Evolutionary conservation across 2,797 vertebrate species (phyloP), one percentile per base, ranked within the genome.

Genomic region (Micromesistius poutassou): DNA sequence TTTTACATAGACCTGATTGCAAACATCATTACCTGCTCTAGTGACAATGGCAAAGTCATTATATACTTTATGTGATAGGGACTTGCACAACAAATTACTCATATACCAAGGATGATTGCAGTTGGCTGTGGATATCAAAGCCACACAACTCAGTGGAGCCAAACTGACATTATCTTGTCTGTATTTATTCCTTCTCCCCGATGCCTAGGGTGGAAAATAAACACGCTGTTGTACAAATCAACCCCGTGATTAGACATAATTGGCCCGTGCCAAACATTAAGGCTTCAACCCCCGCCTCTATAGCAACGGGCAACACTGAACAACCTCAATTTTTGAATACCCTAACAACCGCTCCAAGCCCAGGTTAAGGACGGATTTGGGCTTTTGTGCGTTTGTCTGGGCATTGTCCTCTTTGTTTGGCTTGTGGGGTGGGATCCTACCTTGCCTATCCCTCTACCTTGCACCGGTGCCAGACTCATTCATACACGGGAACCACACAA

Each of bases 361-460:
- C 76, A 81, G 70, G 79, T 81, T 68, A 68, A 77, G 72, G 46
- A 68, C 76, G 22, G 73, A 9, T 62, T 62, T 13, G 55, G 55
- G 6, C 5, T 62, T 62, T 62, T 8, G 22, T 25, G 22, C 55
- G n/a, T 62, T n/a, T 62, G 55, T 75, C 73, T 72, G 19, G 70
- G 68, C 33, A 75, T 81, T 81, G 33, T 72, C 68, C 30, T 75
- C 73, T 78, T 78, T 81, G 80, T 81, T 46, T 75, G 22, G 76
- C 75, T 46, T 75, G 22, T 3, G 28, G 72, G 42, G 1, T 19
- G 66, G n/a, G 30, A 6, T 31, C 30, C 66, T 30, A 72, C 76
- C 66, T 72, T 36, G 19, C 36, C 30, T 30, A 16, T 62, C 25
- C 19, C 73, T 78, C 75, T 75, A 71, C 72, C 46, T 38, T 38